These are phyloP conservation scores for Cephus runcator DNA, from an alignment of 2,888 invertebrate species.

Conservation along the genomic window DNA sequence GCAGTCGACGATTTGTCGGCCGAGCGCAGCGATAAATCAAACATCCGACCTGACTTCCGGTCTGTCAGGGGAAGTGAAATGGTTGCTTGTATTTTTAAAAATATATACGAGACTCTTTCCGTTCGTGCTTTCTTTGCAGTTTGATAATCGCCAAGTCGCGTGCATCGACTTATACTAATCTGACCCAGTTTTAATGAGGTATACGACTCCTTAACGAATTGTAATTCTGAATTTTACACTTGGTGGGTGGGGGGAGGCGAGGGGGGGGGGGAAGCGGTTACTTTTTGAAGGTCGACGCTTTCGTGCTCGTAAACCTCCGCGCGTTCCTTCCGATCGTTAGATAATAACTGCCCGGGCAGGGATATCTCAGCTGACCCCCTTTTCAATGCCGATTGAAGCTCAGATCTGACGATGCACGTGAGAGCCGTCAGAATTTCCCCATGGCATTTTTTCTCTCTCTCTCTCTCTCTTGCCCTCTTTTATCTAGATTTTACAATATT, in stretches of 20 bases:
- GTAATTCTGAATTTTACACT: not conserved
- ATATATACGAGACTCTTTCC: not conserved
- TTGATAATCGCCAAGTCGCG: not conserved
- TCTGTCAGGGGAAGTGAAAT: not conserved
- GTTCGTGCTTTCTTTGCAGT: not conserved
- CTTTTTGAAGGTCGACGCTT: conserved; percentile 16
- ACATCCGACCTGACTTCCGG: not conserved
- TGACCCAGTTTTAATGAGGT: not conserved
- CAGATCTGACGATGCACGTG: not conserved
- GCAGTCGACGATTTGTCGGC: not conserved
- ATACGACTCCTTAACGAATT: not conserved
- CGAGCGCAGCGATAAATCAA: not conserved
- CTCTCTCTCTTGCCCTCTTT: not conserved
- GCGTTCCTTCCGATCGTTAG: not conserved
- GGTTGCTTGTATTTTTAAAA: not conserved
- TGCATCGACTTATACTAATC: not conserved
- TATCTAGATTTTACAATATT: not conserved
- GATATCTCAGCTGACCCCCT: not conserved
- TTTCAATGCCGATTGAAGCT: not conserved
- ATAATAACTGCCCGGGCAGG: not conserved
- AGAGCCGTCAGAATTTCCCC: not conserved
- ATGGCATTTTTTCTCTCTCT: not conserved
- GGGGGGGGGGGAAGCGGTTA: not conserved
- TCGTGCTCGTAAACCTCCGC: conserved; percentile 1
- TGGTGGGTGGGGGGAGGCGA: not conserved